Conservation (phyloP, 1,140 invertebrate genomes). For the Philaenus spumarius region DNA sequence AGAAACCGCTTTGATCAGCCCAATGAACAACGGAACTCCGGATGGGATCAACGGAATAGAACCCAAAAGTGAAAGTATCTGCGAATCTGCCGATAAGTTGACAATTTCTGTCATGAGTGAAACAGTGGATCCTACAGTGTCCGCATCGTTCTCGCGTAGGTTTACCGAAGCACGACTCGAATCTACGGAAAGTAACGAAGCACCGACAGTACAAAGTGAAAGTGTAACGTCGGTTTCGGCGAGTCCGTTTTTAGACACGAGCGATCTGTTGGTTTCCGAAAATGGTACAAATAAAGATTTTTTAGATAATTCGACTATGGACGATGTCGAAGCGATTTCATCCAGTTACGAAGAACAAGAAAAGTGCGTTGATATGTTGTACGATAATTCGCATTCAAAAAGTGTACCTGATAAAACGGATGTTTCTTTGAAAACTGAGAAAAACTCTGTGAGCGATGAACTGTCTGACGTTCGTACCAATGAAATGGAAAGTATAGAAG, state of each 20-base stretch:
- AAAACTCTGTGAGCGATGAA: conserved; percentile 35
- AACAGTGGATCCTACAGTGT: background rate
- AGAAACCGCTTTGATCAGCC: conserved; percentile 15
- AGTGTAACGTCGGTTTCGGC: conserved; percentile 9
- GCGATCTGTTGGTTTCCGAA: background rate
- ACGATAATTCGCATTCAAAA: conserved; percentile 2
- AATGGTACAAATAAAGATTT: conserved; percentile 7
- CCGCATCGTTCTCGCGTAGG: background rate
- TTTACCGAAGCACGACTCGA: conserved; percentile 9
- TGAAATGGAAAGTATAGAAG: conserved; percentile 20
- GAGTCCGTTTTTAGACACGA: conserved; percentile 7
- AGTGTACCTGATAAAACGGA: conserved; percentile 36
- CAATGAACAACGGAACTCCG: conserved; percentile 8
- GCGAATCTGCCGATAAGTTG: background rate
- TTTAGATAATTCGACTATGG: conserved; percentile 7
- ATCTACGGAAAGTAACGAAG: conserved; percentile 1
- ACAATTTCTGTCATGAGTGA: background rate
- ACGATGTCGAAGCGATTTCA: conserved; percentile 12
- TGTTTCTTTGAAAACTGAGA: conserved; percentile 33
- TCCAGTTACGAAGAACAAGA: conserved; percentile 10
- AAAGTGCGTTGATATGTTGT: conserved; percentile 2
- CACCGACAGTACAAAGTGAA: conserved; percentile 7
- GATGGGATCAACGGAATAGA: background rate
- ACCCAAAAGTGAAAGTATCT: background rate
- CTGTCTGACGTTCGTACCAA: conserved; percentile 23